These are phyloP conservation scores for Caretta caretta DNA, from an alignment of 2,113 vertebrate genomes.

Conservation along the genomic window DNA sequence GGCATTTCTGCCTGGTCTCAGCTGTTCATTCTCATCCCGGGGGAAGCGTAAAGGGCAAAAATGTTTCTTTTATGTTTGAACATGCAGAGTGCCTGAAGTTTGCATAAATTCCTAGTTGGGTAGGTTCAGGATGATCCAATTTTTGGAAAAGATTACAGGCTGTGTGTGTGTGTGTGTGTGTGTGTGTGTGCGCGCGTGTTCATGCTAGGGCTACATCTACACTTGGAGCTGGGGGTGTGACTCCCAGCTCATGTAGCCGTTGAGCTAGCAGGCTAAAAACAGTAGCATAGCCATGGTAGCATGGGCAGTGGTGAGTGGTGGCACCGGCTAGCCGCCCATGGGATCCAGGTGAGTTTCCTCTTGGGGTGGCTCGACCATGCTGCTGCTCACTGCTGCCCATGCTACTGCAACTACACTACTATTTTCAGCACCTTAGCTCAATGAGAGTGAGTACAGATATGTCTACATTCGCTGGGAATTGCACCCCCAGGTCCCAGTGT, in stretches of 20 bases:
- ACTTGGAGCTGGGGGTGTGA: background rate
- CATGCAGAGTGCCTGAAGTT: conserved; percentile 16
- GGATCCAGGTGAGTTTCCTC: background rate
- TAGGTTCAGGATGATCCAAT: conserved; percentile 57
- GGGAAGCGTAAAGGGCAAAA: conserved; percentile 49
- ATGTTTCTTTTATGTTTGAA: conserved; percentile 53
- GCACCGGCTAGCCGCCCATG: background rate
- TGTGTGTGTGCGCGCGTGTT: background rate
- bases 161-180: background rate
- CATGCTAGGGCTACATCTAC: background rate
- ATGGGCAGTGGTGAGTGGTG: background rate
- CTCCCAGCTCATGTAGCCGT: background rate
- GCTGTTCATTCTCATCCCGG: conserved; percentile 6
- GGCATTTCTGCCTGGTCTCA: conserved; percentile 28
- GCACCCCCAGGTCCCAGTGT: background rate
- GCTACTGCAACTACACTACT: background rate
- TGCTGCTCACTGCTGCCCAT: background rate
- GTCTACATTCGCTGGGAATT: background rate
- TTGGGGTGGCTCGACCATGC: background rate
- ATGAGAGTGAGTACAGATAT: background rate
- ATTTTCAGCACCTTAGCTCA: background rate
- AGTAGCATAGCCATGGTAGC: background rate
- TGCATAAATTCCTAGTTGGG: conserved; percentile 47
- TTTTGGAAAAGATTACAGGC: conserved; percentile 19
- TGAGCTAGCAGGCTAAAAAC: background rate